Evolutionary conservation across 2,888 invertebrate genomes (phyloP), one percentile per base, ranked within the genome.

Genomic region (Drosophila fulvimacula): DNA sequence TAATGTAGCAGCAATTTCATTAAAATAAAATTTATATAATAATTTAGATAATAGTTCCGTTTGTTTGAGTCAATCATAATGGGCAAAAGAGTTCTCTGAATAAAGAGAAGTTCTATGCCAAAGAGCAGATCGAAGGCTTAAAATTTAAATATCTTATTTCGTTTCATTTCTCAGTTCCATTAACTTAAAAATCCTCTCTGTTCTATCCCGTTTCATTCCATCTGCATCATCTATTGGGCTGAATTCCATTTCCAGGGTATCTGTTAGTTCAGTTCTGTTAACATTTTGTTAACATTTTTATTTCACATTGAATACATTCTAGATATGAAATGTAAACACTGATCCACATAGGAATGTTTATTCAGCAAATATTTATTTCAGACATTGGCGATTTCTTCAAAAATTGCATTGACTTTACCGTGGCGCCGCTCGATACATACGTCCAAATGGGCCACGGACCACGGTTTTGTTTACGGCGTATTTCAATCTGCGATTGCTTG

Each of bases 361-460:
- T 30, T 60, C 21, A 53, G 61, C 24, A 67, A 73, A 67, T 74
- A 74, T 67, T 73, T 67, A 49, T 56, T 30, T 36, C n/a, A 52
- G 38, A 56, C 36, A 32, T 42, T n/a, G 46, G 69, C 39, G 61
- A 44, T 56, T 59, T 51, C 21, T 42, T 13, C 21, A 38, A 32
- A 64, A 51, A 64, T 42, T 49, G 46, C 41, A 64, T 61, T 69
- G 32, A 27, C 27, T n/a, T 27, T 63, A 32, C 38, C 36, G n/a
- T 46, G 46, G 46, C 51, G 7, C 42, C 49, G 11, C 6, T 72
- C 56, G 69, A 66, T 42, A 34, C 41, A 41, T 24, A 53, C 38
- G 17, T 10, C 17, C n/a, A 52, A 51, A 51, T 32, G 51, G 13
- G 21, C 3, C 11, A 17, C 13, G 11, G 7, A 5, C 2, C 13